These are phyloP conservation scores for Corythornis madagascariensis DNA, from an alignment of 2,113 vertebrate genomes.

Conservation along the genomic window DNA sequence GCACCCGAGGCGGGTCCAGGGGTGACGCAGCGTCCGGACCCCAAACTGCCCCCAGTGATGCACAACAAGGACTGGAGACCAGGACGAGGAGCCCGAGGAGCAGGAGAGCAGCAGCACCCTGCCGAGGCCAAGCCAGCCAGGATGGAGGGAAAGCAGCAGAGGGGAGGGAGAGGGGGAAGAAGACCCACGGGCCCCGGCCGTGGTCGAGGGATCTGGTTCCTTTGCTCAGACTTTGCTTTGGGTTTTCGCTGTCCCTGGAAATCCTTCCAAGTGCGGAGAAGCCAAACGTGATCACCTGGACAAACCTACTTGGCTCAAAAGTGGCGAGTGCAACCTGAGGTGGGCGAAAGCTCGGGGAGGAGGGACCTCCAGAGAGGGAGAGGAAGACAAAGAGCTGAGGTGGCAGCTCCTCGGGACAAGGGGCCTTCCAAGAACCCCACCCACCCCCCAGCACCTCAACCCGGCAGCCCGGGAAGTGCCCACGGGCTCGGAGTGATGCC, in stretches of 20 bases:
- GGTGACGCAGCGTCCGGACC: not conserved
- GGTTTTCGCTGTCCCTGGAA: conserved; percentile 24
- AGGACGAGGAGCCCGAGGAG: not conserved
- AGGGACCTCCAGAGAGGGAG: not conserved
- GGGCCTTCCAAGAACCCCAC: not conserved
- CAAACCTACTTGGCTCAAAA: conserved; percentile 1
- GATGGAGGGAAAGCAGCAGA: not conserved
- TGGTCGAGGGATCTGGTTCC: fast-evolving
- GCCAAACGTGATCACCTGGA: not conserved
- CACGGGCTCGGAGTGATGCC: fast-evolving
- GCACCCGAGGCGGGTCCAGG: fast-evolving
- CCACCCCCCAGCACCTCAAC: fast-evolving
- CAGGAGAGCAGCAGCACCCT: not conserved
- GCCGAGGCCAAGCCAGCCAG: not conserved
- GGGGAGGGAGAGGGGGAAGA: not conserved
- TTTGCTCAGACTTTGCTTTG: not conserved
- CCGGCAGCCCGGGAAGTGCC: not conserved
- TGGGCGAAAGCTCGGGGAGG: not conserved
- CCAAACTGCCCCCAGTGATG: fast-evolving
- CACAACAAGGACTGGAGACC: not conserved
- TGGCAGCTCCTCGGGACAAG: fast-evolving
- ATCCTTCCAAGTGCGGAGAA: not conserved
- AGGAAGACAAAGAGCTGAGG: not conserved
- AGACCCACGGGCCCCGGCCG: fast-evolving
- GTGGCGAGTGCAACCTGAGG: conserved; percentile 51